Evolutionary conservation across 2,888 invertebrate species (phyloP), one percentile per base, ranked within the genome.

Genomic region (Mythimna ferrago): DNA sequence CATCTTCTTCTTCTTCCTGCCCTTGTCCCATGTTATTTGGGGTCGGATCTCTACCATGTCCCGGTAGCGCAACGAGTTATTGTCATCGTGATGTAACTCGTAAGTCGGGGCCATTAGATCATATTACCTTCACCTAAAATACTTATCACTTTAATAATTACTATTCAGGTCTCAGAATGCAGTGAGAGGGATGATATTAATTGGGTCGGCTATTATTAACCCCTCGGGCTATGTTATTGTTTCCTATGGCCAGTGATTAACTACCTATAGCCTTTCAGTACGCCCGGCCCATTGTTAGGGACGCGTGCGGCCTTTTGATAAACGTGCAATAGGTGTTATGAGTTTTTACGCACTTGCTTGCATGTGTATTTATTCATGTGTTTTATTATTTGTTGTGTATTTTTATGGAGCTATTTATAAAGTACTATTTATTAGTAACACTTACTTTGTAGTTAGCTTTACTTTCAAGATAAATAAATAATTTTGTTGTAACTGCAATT

Each of bases 151-250:
- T 64, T 73, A 78, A 83, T 84, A 78, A 86, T 81, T 75, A 80
- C 71, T 66, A 76, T 78, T 74, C 64, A 73, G 69, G 58, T 60
- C 41, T 32, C 80, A 81, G 76, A 86, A 78, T 78, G 73, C 66
- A 80, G 66, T 58, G 73, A 62, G 72, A 57, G 53, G 66, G 73
- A 73, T 66, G 48, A 81, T 81, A 83, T 83, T 81, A 85, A 86
- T 83, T 86, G 80, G 86, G 83, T 86, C 78, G 72, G 66, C 73
- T 66, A 75, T 84, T 80, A 87, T 82, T 73, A 82, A 76, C 74
- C 68, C 72, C 64, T 14, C 65, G 26, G 76, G 76, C 75, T 69
- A 73, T 78, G 77, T 78, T 82, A 83, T 85, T 86, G 85, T 86
- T 80, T 73, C 61, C 69, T 56, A 81, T 73, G 78, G 65, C 61